phyloP scores from a whole-genome alignment of 2,888 invertebrate species.

The Oegoconia quadripuncta region DNA sequence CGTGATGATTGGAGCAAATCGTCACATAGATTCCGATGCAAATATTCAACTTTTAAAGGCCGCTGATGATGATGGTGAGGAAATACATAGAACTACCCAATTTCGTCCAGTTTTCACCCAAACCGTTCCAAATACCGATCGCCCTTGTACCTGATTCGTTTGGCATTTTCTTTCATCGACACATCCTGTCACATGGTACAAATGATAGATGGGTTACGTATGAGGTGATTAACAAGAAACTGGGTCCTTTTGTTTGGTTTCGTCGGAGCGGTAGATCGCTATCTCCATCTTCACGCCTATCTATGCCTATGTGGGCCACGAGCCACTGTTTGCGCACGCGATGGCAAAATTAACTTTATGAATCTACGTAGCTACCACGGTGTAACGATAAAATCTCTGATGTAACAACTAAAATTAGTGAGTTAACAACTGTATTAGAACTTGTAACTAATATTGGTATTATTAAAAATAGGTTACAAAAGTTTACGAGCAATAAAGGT shows the following conservation, averaged over 20 bases:
- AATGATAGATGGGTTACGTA: slow-evolving; percentile 31
- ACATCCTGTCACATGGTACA: slow-evolving; percentile 23
- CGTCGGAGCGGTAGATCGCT: slow-evolving; percentile 34
- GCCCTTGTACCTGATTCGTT: neutral
- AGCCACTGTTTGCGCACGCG: slow-evolving; percentile 44
- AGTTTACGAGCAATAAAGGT: too few relatives aligned
- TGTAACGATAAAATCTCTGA: slow-evolving; percentile 17
- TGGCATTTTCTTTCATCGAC: slow-evolving; percentile 7
- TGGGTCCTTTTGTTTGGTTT: slow-evolving; percentile 39
- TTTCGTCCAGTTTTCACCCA: too few relatives aligned
- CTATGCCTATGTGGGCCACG: slow-evolving; percentile 38
- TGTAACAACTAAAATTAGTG: slow-evolving; percentile 6
- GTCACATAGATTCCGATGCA: too few relatives aligned
- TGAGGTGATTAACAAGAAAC: slow-evolving; percentile 37
- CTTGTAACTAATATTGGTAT: too few relatives aligned
- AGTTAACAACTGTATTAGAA: too few relatives aligned
- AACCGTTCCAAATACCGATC: too few relatives aligned
- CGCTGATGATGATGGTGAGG: too few relatives aligned
- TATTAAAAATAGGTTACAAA: too few relatives aligned
- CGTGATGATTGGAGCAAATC: too few relatives aligned
- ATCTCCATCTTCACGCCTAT: slow-evolving; percentile 35
- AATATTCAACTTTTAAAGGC: too few relatives aligned
- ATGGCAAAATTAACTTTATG: slow-evolving; percentile 25
- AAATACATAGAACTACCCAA: too few relatives aligned
- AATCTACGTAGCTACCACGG: slow-evolving; percentile 12